Conservation (phyloP, 2,797 vertebrate species). For the Cuculus canorus region DNA sequence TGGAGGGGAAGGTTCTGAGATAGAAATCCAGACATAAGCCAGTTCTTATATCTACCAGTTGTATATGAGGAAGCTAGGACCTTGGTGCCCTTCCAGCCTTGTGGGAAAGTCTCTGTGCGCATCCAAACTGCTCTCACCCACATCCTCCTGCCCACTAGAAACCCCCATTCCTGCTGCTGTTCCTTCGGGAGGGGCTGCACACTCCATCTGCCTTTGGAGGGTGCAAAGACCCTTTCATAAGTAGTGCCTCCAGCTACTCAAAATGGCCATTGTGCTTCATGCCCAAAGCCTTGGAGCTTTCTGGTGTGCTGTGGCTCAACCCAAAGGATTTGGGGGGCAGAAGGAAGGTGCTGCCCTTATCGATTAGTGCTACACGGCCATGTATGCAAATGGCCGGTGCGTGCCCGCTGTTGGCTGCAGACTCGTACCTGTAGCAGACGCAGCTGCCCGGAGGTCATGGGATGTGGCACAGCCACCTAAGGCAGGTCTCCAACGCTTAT, state of each 20-base stretch:
- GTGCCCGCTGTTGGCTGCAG: neutral
- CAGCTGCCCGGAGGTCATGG: neutral
- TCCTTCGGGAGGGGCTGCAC: neutral
- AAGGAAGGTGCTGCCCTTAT: neutral
- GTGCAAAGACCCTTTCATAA: neutral
- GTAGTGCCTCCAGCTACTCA: neutral
- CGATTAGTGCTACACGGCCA: accelerated
- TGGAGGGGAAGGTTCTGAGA: neutral
- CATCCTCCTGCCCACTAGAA: neutral
- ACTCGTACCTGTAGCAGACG: accelerated
- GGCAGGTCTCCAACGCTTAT: neutral
- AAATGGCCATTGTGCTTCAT: neutral
- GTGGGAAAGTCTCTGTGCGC: neutral
- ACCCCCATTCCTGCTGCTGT: accelerated
- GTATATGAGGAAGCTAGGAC: neutral
- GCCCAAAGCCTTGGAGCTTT: neutral
- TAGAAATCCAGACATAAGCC: accelerated
- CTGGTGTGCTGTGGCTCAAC: neutral
- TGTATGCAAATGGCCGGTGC: neutral
- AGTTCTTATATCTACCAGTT: neutral
- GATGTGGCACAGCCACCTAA: neutral
- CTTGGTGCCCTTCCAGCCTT: neutral
- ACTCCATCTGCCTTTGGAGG: neutral
- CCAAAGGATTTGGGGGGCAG: neutral
- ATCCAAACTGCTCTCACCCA: accelerated